These are phyloP conservation scores for Seriola quinqueradiata DNA, from an alignment of 2,113 vertebrate species.

Conservation along the genomic window DNA sequence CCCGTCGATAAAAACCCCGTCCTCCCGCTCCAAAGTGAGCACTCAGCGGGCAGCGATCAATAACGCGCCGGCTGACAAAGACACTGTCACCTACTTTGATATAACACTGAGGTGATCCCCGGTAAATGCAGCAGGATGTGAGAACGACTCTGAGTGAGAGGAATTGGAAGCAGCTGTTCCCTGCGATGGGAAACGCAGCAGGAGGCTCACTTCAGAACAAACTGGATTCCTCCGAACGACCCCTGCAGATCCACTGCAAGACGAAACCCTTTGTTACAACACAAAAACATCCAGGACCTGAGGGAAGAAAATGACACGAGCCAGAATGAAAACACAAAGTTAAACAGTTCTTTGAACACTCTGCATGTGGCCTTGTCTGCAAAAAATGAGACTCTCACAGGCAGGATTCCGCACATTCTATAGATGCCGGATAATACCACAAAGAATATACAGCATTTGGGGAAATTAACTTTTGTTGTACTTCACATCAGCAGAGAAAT, in stretches of 20 bases:
- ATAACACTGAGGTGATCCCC: not conserved
- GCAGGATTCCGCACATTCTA: not conserved
- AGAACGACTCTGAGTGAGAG: not conserved
- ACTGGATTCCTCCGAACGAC: not conserved
- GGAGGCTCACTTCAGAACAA: not conserved
- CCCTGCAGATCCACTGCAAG: conserved; percentile 2
- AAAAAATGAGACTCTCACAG: not conserved
- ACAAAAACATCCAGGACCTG: not conserved
- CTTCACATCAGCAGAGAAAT: conserved; percentile 9
- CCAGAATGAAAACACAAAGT: not conserved
- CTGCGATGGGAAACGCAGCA: not conserved
- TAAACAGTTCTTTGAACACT: not conserved
- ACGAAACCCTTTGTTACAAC: not conserved
- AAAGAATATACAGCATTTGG: not conserved
- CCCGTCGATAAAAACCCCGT: conserved; percentile 24
- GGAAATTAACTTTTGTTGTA: conserved; percentile 12
- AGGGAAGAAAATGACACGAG: not conserved
- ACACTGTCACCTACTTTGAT: conserved; percentile 29
- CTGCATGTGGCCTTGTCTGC: not conserved
- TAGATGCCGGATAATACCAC: not conserved
- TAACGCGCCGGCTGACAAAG: conserved; percentile 51
- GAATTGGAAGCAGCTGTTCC: conserved; percentile 11
- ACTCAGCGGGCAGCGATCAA: conserved; percentile 57
- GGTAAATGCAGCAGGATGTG: conserved; percentile 38
- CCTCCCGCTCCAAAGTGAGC: conserved; percentile 21